phyloP scores from a whole-genome alignment of 2,888 invertebrate species.

The Congeria kusceri region DNA sequence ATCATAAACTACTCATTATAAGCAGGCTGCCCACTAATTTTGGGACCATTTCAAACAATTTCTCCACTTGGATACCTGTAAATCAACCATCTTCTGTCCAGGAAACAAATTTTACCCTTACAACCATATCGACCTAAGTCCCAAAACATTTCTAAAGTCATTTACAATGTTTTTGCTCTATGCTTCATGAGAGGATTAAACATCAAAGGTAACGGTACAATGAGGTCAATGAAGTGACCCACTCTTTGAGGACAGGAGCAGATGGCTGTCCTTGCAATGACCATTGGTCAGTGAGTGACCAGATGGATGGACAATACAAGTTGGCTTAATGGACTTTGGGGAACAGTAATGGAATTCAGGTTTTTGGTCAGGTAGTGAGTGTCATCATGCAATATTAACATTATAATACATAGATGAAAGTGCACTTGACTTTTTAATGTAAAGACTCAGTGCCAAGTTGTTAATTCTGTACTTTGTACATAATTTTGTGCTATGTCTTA shows the following conservation, averaged over 20 bases:
- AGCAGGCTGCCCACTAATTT: background rate
- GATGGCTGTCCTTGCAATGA: slow-evolving; percentile 20
- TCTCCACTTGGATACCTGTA: slow-evolving; percentile 3
- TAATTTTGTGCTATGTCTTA: too few species aligned
- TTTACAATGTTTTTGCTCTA: background rate
- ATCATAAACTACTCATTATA: slow-evolving; percentile 2
- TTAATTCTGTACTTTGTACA: too few species aligned
- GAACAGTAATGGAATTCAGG: too few species aligned
- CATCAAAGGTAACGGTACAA: slow-evolving; percentile 26
- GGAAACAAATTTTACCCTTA: too few species aligned
- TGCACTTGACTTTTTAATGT: too few species aligned
- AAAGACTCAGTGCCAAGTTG: too few species aligned
- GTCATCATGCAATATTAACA: too few species aligned
- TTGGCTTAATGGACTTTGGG: too few species aligned
- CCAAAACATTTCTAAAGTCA: background rate
- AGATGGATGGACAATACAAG: background rate
- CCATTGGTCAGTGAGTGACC: background rate
- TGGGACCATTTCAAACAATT: slow-evolving; percentile 4
- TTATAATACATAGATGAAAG: too few species aligned
- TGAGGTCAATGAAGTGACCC: slow-evolving; percentile 20
- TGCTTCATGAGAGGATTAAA: background rate
- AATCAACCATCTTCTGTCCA: background rate
- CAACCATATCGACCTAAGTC: too few species aligned
- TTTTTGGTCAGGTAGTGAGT: too few species aligned
- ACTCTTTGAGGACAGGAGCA: slow-evolving; percentile 31